Conservation (phyloP, 35 echinoderm and acorn worm species). For the Stichopus chloronotus region DNA sequence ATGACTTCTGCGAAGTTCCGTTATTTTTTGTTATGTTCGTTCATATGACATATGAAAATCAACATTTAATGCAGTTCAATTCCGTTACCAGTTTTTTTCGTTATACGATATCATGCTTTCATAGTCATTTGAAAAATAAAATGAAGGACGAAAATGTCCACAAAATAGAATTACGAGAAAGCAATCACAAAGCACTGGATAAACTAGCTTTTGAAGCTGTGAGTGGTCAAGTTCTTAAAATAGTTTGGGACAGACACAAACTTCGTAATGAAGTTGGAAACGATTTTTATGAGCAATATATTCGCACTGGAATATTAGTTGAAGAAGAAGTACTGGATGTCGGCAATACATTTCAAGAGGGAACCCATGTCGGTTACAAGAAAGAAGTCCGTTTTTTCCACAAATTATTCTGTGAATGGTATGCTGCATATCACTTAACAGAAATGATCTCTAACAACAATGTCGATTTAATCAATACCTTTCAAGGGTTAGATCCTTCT, state of each 20-base stretch:
- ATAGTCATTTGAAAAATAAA: constrained; percentile 5
- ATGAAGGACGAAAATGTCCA: neutral
- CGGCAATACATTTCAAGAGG: neutral
- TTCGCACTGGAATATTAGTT: neutral
- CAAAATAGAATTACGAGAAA: neutral
- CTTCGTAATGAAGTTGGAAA: neutral
- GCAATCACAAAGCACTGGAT: neutral
- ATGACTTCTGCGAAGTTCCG: neutral
- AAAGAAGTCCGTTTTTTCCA: constrained; percentile 5
- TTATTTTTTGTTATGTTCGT: constrained; percentile 1
- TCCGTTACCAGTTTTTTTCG: neutral
- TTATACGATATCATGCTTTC: constrained; percentile 10
- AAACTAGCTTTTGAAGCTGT: constrained; percentile 8
- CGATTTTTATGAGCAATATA: neutral
- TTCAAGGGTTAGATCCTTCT: neutral
- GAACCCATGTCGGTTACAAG: neutral
- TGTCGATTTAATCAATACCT: neutral
- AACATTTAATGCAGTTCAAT: neutral
- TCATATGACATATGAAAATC: neutral
- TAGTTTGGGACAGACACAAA: neutral
- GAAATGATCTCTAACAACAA: neutral
- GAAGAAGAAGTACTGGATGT: neutral
- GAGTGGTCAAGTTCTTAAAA: neutral
- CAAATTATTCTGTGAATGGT: neutral
- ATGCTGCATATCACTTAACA: neutral